phyloP scores from a whole-genome alignment of 2,797 vertebrate species.

The Spondyliosoma cantharus region DNA sequence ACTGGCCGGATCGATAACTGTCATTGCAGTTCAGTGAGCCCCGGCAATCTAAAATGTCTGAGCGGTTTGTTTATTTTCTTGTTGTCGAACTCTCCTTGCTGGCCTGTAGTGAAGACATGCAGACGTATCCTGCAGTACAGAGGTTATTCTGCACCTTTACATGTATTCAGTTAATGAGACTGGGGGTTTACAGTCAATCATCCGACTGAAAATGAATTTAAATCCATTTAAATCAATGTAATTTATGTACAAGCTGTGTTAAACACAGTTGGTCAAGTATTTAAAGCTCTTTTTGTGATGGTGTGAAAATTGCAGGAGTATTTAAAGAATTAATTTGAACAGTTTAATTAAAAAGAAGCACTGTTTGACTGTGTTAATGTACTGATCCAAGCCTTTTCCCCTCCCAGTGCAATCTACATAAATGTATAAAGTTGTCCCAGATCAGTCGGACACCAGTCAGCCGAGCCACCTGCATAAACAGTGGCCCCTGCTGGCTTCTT shows the following conservation, averaged over 20 bases:
- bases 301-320: not conserved
- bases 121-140: constrained; percentile 23
- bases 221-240: too few relatives aligned
- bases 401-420: constrained; percentile 4
- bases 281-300: not conserved
- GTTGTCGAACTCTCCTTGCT: constrained; percentile 33
- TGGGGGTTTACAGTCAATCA: not conserved
- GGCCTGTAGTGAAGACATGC: constrained; percentile 40
- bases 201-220: too few relatives aligned
- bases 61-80: constrained; percentile 67
- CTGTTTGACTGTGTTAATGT: constrained; percentile 7
- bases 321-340: not conserved
- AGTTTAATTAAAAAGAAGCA: constrained; percentile 13
- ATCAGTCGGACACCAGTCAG: constrained; percentile 28
- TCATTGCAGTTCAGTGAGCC: constrained; percentile 73
- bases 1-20: constrained; percentile 75
- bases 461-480: constrained; percentile 70
- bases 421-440: constrained; percentile 5
- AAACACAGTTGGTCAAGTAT: not conserved
- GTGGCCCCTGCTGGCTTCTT: constrained; percentile 81
- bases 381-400: constrained; percentile 23
- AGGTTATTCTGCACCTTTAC: constrained; percentile 24
- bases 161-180: not conserved
- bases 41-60: constrained; percentile 59
- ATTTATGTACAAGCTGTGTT: not conserved